Base-by-base conservation (phyloP, 2,888 invertebrate genomes). In the Drosophila colorata region DNA sequence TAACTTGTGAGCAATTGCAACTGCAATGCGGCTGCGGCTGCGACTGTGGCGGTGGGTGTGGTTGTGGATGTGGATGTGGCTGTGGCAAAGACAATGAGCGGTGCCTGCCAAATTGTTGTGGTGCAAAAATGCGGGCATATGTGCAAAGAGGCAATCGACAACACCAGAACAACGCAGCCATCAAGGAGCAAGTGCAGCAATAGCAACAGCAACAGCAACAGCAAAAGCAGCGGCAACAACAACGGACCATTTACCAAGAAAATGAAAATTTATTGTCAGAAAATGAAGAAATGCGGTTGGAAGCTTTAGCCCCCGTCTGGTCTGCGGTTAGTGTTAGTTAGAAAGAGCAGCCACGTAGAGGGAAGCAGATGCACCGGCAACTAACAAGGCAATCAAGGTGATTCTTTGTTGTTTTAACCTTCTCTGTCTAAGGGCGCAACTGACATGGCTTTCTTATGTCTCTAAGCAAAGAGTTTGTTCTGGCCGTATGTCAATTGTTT, bases 101-200 rank as follows among this genome's bases (percentile, higher is more conserved):
- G 67, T 76, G 81, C 76, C 85, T 78, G 80, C 85, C 70, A 88
- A 86, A 84, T 80, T 79, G 84, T 88, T 79, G 80, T 84, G 84
- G 80, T 78, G 83, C 81, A 88, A 87, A 87, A 89, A 87, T 87
- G 88, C 80, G 87, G 81, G 80, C 82, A 85, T 87, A 74, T 87
- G 88, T 80, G 82, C 57, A 89, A 89, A 89, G 88, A 89, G 90
- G 89, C 88, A 90, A 91, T 90, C 90, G 88, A 89, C 89, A 84
- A 88, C 77, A 79, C 72, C 73, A 86, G 55, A 52, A 68, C 64
- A 72, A 59, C 69, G 72, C 60, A 75, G 47, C 49, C 56, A 68
- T 69, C 68, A 83, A 70, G 80, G 61, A 81, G 80, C 67, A 80
- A 75, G 58, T 81, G 79, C 85, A 66, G 46, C 68, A 61, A 25